phyloP scores from a whole-genome alignment of 2,113 vertebrate species.

The Vimba vimba region DNA sequence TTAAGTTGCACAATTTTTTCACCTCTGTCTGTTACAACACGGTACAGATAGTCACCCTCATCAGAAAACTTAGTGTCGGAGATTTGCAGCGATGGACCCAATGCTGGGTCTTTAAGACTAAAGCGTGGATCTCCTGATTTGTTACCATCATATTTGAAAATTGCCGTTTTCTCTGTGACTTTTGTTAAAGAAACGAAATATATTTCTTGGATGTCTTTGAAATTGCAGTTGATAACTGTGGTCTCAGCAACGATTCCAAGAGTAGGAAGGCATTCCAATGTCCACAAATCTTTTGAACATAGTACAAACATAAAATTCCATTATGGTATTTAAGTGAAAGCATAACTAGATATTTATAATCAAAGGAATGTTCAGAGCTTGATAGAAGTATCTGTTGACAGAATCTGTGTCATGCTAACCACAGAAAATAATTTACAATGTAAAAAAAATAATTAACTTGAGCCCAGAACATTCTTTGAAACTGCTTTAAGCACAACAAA shows the following conservation, averaged over 20 bases:
- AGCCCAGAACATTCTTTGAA: background rate
- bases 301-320: background rate
- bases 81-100: conserved; percentile 66
- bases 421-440: background rate
- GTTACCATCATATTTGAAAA: background rate
- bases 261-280: background rate
- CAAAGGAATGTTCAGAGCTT: background rate
- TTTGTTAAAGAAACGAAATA: background rate
- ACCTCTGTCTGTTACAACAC: conserved; percentile 14
- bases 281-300: conserved; percentile 49
- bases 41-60: conserved; percentile 35
- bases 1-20: rapidly evolving
- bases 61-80: conserved; percentile 49
- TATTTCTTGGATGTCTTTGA: background rate
- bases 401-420: background rate
- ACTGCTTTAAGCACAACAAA: background rate
- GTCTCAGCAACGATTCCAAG: conserved; percentile 24
- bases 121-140: rapidly evolving
- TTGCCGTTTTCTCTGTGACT: rapidly evolving
- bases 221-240: conserved; percentile 43
- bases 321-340: background rate
- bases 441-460: background rate
- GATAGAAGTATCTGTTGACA: background rate
- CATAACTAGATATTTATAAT: background rate
- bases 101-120: conserved; percentile 7